Percentiles rank a stretch among this genome's conserved stretches.
phyloP scores from a whole-genome alignment of 2,797 vertebrate species.

The Acipenser transmontanus region DNA sequence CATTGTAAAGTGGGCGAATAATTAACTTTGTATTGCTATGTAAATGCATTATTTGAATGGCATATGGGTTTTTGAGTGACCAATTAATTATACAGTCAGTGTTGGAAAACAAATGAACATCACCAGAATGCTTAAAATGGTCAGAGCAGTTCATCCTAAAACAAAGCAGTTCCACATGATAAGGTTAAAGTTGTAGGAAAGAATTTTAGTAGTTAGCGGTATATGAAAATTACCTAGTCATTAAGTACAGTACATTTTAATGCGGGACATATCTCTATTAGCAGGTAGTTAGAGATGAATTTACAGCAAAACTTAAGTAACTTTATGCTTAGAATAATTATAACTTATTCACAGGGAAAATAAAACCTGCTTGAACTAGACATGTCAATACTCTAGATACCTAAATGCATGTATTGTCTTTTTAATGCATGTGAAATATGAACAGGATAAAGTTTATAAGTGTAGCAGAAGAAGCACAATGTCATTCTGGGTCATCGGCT shows the following conservation, averaged over 20 bases:
- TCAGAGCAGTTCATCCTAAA: conserved; percentile 25
- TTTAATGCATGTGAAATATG: not conserved
- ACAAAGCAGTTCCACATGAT: conserved; percentile 24
- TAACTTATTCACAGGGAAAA: not conserved
- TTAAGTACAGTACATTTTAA: not conserved
- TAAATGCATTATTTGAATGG: conserved; percentile 22
- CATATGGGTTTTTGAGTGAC: conserved; percentile 26
- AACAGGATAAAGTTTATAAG: not conserved
- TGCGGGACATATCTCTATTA: not conserved
- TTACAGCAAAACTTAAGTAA: not conserved
- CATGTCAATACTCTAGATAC: no score
- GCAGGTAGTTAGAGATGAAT: not conserved
- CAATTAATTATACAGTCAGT: conserved; percentile 29
- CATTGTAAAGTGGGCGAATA: conserved; percentile 7
- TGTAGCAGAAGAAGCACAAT: not conserved
- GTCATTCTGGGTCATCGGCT: not conserved
- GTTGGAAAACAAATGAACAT: conserved; percentile 27
- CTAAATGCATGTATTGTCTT: no score
- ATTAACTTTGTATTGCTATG: conserved; percentile 22
- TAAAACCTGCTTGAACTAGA: no score
- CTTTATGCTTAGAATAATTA: not conserved
- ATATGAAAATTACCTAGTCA: not conserved
- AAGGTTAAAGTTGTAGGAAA: conserved; percentile 23
- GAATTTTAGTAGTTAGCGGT: not conserved
- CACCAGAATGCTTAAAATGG: conserved; percentile 38